A percentile compares a stretch with the other conserved stretches of the same genome.
Conservation (phyloP, 2,113 vertebrate genomes). For the Carassius gibelio region DNA sequence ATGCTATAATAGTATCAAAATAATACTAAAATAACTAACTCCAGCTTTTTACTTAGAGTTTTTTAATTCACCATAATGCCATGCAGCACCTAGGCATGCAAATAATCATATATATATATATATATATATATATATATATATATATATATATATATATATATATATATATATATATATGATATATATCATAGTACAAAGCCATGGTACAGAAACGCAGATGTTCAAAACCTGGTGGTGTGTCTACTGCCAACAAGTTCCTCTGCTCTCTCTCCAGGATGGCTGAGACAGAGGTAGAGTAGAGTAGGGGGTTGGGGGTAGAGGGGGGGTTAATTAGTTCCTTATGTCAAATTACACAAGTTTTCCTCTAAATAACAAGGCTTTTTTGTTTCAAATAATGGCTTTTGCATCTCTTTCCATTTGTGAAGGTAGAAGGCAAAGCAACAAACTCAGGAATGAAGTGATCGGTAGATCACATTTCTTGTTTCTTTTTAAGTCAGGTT, state of each 20-base stretch:
- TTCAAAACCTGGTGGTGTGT: slow-evolving; percentile 18
- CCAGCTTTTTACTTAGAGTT: too few species aligned
- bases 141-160: too few species aligned
- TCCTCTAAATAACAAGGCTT: slow-evolving; percentile 70
- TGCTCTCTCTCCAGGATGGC: slow-evolving; percentile 29
- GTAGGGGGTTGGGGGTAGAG: slow-evolving; percentile 41
- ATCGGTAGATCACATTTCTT: slow-evolving; percentile 36
- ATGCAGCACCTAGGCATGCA: too few species aligned
- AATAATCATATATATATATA: too few species aligned
- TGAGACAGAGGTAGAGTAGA: slow-evolving; percentile 38
- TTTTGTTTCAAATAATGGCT: slow-evolving; percentile 73
- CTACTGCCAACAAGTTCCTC: slow-evolving; percentile 39
- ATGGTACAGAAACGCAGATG: slow-evolving; percentile 11
- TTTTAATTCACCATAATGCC: too few species aligned
- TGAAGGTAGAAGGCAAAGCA: slow-evolving; percentile 50
- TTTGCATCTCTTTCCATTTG: slow-evolving; percentile 76
- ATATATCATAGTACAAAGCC: too few species aligned
- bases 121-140: too few species aligned
- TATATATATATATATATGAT: too few species aligned
- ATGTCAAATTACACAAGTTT: slow-evolving; percentile 74
- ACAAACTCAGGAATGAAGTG: slow-evolving; percentile 13
- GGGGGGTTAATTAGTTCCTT: slow-evolving; percentile 76
- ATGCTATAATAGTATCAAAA: too few species aligned
- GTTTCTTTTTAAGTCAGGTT: not conserved
- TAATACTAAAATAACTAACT: too few species aligned